Base-by-base conservation (phyloP, 2,113 vertebrate species). In the Hemichromis elongatus region DNA sequence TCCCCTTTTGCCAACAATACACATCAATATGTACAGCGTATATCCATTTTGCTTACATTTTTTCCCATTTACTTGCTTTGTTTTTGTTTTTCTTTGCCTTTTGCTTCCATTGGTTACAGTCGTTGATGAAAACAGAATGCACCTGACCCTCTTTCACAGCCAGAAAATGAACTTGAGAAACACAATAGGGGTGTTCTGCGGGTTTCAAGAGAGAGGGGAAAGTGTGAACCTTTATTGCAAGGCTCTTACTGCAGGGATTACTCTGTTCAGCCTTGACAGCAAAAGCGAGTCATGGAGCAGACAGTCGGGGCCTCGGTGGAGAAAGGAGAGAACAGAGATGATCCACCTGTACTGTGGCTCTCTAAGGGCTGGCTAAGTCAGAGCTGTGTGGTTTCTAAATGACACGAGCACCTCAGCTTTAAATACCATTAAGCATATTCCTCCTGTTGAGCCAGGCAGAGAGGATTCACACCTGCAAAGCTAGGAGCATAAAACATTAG, bases 311-410 rank as follows among this genome's bases (percentile, higher is more conserved):
- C 81, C 86, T 92, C 85, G 14, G 84, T 10, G 84, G 87, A 90
- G 89, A 83, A 47, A 78, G 79, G 54, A 79, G 80, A 85, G 87
- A 91, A 84, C 87, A 85, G 91, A 94, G 90, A 92, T 80, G 92
- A 92, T 94, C 93, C 93, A 93, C 93, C 90, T 94, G 91, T 84
- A 82, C 90, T 2, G 16, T 14, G 70, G 75, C 83, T 90, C 92
- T 90, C 93, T 54, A 21, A 93, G 86, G 92, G 91, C 92, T 87
- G 45, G 12, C 88, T 82, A 42, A 89, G 91, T 91, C 85, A 91
- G 66, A 90, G 86, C 85, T 52, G 73, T 84, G 88, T 83, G 90
- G 37, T 77, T 95, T 84, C 75, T 92, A 94, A 95, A 94, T 90
- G 86, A 91, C 91, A 89, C 84, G 21, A 91, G 81, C 77, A 55